Percentiles rank a stretch among this genome's conserved stretches.
Conservation (phyloP, 2,113 vertebrate species). For the Mormyrus lacerda region DNA sequence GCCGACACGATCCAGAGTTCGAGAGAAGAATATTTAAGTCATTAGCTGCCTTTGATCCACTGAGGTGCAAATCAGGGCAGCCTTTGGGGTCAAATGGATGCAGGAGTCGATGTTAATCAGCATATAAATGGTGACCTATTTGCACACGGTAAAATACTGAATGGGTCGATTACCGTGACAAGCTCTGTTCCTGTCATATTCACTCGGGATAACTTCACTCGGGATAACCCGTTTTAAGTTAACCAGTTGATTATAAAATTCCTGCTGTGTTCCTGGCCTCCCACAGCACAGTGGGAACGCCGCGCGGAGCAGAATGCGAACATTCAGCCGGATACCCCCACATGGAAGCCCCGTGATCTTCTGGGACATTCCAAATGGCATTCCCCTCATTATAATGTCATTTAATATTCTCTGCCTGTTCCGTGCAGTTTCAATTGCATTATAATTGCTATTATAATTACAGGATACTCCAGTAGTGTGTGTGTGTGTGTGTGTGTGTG, state of each 20-base stretch:
- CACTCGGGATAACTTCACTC: not conserved
- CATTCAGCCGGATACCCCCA: too few species aligned
- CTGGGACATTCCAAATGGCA: not conserved
- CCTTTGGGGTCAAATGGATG: not conserved
- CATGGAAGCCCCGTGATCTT: not conserved
- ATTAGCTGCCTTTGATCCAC: slow-evolving; percentile 5
- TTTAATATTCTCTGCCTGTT: not conserved
- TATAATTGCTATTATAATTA: not conserved
- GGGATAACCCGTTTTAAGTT: not conserved
- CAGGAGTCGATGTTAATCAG: not conserved
- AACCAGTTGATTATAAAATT: not conserved
- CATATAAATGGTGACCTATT: not conserved
- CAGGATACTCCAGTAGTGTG: not conserved
- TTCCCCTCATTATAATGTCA: not conserved
- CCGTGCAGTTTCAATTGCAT: not conserved
- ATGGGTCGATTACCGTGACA: not conserved
- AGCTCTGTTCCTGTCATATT: not conserved
- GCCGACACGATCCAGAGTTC: not conserved
- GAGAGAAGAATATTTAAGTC: not conserved
- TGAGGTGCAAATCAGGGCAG: not conserved
- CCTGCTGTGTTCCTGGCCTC: not conserved
- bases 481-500: not conserved
- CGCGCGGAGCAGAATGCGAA: not conserved
- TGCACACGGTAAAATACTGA: not conserved
- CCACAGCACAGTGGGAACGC: not conserved